These are phyloP conservation scores for Teleogryllus oceanicus DNA, from an alignment of 2,888 invertebrate genomes.

Conservation along the genomic window DNA sequence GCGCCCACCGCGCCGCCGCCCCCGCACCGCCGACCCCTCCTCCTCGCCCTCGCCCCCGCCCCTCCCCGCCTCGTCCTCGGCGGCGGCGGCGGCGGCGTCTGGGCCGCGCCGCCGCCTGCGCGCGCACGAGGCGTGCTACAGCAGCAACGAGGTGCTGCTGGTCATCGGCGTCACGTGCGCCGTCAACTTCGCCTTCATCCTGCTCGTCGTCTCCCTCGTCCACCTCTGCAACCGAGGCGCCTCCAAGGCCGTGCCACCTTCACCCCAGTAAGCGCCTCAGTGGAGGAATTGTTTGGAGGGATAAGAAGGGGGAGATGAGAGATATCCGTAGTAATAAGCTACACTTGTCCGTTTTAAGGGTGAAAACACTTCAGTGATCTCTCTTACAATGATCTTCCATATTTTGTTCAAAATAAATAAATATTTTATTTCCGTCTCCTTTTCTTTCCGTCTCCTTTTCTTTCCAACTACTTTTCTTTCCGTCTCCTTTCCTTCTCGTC, in stretches of 20 bases:
- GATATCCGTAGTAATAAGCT: no score
- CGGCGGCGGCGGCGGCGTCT: background rate
- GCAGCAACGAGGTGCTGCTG: slow-evolving; percentile 42
- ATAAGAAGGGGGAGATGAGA: no score
- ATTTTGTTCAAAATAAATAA: no score
- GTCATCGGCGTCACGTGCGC: slow-evolving; percentile 44
- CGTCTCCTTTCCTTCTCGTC: background rate
- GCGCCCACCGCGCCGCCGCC: background rate
- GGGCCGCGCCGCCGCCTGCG: background rate
- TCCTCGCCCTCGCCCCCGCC: background rate
- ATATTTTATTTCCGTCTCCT: no score
- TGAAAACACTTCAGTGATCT: no score
- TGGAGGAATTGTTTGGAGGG: no score
- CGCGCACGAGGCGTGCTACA: slow-evolving; percentile 39
- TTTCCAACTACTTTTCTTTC: background rate
- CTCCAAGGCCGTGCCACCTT: background rate
- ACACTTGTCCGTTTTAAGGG: no score
- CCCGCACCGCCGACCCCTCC: background rate
- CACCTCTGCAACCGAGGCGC: slow-evolving; percentile 40
- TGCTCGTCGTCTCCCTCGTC: slow-evolving; percentile 43
- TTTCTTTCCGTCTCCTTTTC: no score
- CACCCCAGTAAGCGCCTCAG: background rate
- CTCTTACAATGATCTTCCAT: no score
- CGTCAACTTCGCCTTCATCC: slow-evolving; percentile 44
- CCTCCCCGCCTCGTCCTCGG: no score